Base-by-base conservation (phyloP, 2,888 invertebrate genomes). In the Spilarctia lutea region DNA sequence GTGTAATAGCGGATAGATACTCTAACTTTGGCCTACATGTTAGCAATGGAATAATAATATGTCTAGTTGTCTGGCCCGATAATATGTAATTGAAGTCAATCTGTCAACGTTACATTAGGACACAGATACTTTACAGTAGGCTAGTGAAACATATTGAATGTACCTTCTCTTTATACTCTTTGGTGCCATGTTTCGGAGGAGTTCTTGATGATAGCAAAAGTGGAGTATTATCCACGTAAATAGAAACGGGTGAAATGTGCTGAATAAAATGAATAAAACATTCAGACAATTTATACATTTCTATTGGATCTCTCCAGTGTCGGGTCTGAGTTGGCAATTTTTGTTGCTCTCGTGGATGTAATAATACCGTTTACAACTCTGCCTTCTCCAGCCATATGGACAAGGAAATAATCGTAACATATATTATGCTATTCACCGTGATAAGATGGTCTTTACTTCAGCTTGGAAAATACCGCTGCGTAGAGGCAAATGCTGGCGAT, bases 401-500 rank as follows among this genome's bases (percentile, higher is more conserved):
- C n/a, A 13, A 11, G 13, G 16, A 56, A 30, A 63, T 63, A 63
- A 63, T 30, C 2, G 1, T 18, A 63, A 18, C 52, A 56, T 20
- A 11, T n/a, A n/a, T n/a, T n/a, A n/a, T 30, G 18, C 16, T 2
- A 30, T 60, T 60, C 11, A 16, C 4, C 60, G 27, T 60, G 60
- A 60, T 7, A 60, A 60, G 6, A 27, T n/a, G 24, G 1, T 42
- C 42, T 42, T 33, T 63, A 76, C 84, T 96, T 52, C 97, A 98
- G 95, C 96, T 96, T 45, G 97, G 97, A 0, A 96, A 97, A 78
- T 96, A 97, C 73, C 96, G 97, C 13, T 98, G 99, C 89, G 97
- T 98, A 63, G 97, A 98, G 87, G 76, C 83, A 0, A 96, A 94
- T 0, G 97, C 39, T 96, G 97, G 83, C 95, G 98, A 89, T 97